These are phyloP conservation scores for Caenorhabditis elegans DNA, from an alignment of 1,140 invertebrate species.

Conservation along the genomic window WBcel235 BX284602.5:10315501-10316000, in stretches of 20 bases:
- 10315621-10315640: too few species aligned
- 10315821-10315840: background rate
- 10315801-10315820: background rate
- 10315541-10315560: too few species aligned
- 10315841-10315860: background rate
- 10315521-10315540: too few species aligned
- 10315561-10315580: background rate
- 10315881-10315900: constrained; percentile 7
- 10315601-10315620: background rate
- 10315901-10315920: background rate
- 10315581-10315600: background rate
- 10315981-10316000: background rate
- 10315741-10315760: background rate
- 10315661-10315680: background rate
- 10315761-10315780: background rate
- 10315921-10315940: background rate
- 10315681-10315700: background rate
- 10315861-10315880: background rate
- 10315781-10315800: background rate
- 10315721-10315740: background rate
- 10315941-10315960: background rate
- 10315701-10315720: background rate
- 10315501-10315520: too few species aligned
- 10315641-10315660: background rate
- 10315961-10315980: background rate